Conservation (phyloP, 1,140 invertebrate species). For the Bombus difficillimus region DNA sequence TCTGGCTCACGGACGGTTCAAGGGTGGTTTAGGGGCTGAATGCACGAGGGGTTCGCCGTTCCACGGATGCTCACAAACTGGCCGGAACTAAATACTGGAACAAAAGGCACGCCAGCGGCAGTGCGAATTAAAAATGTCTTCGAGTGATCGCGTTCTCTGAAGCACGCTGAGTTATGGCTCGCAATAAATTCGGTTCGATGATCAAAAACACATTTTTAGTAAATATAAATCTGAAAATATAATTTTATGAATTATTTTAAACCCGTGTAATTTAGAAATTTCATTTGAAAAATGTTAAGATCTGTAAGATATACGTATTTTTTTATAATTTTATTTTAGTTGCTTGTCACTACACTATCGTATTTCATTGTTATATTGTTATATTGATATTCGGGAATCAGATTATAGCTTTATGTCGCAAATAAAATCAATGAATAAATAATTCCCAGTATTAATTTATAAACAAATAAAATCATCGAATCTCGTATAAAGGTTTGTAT, state of each 20-base stretch:
- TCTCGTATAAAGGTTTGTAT: background rate
- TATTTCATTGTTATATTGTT: too few species aligned
- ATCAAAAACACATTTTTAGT: background rate
- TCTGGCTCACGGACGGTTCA: slow-evolving; percentile 58
- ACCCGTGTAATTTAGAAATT: too few species aligned
- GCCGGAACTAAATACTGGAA: slow-evolving; percentile 69
- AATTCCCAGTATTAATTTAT: too few species aligned
- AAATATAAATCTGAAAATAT: background rate
- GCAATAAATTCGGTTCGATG: slow-evolving; percentile 32
- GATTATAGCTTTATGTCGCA: background rate
- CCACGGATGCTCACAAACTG: slow-evolving; percentile 69
- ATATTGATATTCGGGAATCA: too few species aligned
- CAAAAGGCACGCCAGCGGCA: slow-evolving; percentile 58
- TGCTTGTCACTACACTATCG: too few species aligned
- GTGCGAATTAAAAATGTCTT: slow-evolving; percentile 65
- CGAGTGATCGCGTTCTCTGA: slow-evolving; percentile 20
- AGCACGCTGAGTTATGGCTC: slow-evolving; percentile 38
- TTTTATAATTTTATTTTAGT: too few species aligned
- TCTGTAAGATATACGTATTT: too few species aligned
- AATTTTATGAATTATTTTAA: background rate
- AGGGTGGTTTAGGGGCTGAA: slow-evolving; percentile 68
- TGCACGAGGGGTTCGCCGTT: slow-evolving; percentile 64
- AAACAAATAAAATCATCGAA: background rate
- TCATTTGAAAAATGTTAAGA: too few species aligned
- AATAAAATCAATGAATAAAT: background rate